Base-by-base conservation (phyloP, 2,888 invertebrate species). In the Latrodectus hesperus region DNA sequence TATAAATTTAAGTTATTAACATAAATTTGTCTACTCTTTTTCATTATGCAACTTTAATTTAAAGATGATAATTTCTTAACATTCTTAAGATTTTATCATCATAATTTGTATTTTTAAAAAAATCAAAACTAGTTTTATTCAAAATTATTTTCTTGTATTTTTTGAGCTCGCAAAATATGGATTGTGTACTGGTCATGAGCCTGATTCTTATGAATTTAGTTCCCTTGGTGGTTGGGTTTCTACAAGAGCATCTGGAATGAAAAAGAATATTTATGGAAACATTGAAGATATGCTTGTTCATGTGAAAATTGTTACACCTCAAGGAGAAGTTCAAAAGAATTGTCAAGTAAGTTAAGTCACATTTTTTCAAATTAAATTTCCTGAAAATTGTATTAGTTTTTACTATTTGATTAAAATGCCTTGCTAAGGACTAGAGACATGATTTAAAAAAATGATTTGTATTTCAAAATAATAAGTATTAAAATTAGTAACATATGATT, bases 221-320 rank as follows among this genome's bases (percentile, higher is more conserved):
- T 92, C 93, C 16, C 94, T 99, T 2, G 99, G 99, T 9, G 99
- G 99, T 0, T 99, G 99, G 99, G 97, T 98, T 72, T 97, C 98
- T 4, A 98, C 98, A 0, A 93, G 98, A 77, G 98, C 98, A 0
- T 97, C 97, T n/a, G 99, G 99, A 80, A 99, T 99, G 99, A 99
- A 99, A 93, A 99, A 99, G 93, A 99, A 99, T 92, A 95, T 96
- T 0, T 99, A 99, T 90, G 99, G 99, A 0, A 99, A 99, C 91
- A 99, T 99, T 89, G 99, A 99, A 92, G 99, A 99, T 92, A 93
- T 99, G 75, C 93, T 99, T 14, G 96, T 99, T 2, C 96, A 97
- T 91, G 95, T 97, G 0, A 96, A 95, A 92, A 96, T 98, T 94
- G 96, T 97, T 0, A 97, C 97, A 0, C 94, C 96, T 0, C 93